Evolutionary conservation across 1,140 invertebrate genomes (phyloP), one percentile per base, ranked within the genome.

Genomic region (Meteorus sp.): DNA sequence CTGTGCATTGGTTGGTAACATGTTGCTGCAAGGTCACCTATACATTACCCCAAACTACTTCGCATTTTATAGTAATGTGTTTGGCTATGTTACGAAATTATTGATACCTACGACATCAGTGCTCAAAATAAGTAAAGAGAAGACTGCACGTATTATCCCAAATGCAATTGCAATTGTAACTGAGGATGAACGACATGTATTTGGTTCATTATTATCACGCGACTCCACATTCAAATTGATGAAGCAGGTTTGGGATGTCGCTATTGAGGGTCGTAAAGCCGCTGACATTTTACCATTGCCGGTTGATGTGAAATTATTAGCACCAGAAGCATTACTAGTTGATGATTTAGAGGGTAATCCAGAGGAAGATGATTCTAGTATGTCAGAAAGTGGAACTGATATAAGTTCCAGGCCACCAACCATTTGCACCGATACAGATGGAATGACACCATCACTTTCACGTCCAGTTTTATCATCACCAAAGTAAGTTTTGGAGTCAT

Each of bases 41-140:
- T 97, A 95, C 81, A 93, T 96, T 65, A 94, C 93, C 35, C 88
- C 91, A 72, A 93, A 94, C 72, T 94, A 94, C 79, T 94, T 96
- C 79, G 93, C 93, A 50, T 97, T 97, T 82, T 94, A 97, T 79
- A 95, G 93, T 47, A 95, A 95, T 73, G 93, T 97, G 41, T 94
- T 95, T 77, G 93, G 93, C 57, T 92, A 94, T 78, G 90, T 95
- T 52, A 94, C 92, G 66, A 92, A 92, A 88, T 76, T 93, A 56
- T 77, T 94, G 61, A 93, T 94, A 72, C 92, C 92, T 15, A 87
- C 91, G 56, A 81, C 83, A 25, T 88, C 89, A 45, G 91, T 97
- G 19, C 83, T 89, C 31, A 88, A 89, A 68, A 91, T 97, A 56
- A 93, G 89, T 22, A 93, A 94, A 72, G 93, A 95, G 78, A 93